phyloP scores from a whole-genome alignment of 2,797 vertebrate genomes.

The Channa striata region DNA sequence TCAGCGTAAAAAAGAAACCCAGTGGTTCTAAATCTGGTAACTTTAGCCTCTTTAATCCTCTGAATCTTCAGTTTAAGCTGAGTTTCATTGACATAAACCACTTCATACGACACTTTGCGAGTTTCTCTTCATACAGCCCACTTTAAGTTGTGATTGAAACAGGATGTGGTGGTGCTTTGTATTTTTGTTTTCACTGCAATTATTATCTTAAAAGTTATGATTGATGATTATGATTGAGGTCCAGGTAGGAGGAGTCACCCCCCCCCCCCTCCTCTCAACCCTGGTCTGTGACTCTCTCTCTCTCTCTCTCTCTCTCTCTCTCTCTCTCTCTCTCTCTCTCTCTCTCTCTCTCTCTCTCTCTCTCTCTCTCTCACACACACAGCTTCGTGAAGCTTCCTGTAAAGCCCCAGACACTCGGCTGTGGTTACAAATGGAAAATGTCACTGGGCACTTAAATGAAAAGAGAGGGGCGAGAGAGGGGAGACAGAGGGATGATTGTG shows the following conservation, averaged over 20 bases:
- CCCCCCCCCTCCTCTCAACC: background rate
- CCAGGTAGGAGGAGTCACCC: constrained; percentile 51
- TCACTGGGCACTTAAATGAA: constrained; percentile 72
- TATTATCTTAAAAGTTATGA: constrained; percentile 37
- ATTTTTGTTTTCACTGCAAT: constrained; percentile 59
- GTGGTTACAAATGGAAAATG: constrained; percentile 73
- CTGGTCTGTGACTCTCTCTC: background rate
- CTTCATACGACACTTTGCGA: constrained; percentile 54
- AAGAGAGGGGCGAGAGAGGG: constrained; percentile 31
- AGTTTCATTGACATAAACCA: constrained; percentile 66
- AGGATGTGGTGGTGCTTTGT: constrained; percentile 68
- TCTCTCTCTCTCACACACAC: constrained; percentile 54
- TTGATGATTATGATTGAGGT: constrained; percentile 11
- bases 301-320: constrained; percentile 18
- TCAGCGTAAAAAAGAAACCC: constrained; percentile 17
- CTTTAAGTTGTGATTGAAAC: constrained; percentile 63
- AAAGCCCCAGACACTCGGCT: constrained; percentile 51
- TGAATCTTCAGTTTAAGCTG: constrained; percentile 41
- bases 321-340: constrained; percentile 1
- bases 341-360: constrained; percentile 20
- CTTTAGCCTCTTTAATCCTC: constrained; percentile 42
- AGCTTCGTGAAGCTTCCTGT: constrained; percentile 66
- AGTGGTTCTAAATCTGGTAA: constrained; percentile 53
- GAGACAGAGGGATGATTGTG: constrained; percentile 47
- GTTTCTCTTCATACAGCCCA: constrained; percentile 39